Evolutionary conservation across 2,797 vertebrate genomes (phyloP).

Genomic region (Falco cherrug): DNA sequence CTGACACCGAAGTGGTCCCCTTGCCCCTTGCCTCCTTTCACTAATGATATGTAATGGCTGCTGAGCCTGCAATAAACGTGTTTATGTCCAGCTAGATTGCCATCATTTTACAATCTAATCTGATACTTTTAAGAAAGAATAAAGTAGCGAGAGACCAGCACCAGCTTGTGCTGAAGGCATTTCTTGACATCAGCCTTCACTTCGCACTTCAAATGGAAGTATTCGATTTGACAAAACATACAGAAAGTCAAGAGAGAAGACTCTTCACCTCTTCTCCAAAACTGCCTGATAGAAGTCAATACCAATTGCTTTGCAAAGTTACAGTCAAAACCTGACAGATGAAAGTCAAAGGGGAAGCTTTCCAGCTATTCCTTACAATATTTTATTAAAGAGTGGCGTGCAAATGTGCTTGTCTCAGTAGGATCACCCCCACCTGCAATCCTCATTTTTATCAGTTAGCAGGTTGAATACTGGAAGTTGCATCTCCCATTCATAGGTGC

Average conservation of each 20-base stretch:
- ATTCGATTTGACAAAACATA: slow-evolving; percentile 86
- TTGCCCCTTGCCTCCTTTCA: slow-evolving; percentile 56
- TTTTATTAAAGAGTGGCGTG: slow-evolving; percentile 60
- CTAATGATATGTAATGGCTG: slow-evolving; percentile 74
- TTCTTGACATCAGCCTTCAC: slow-evolving; percentile 88
- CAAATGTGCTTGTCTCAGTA: slow-evolving; percentile 74
- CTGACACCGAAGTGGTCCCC: slow-evolving; percentile 64
- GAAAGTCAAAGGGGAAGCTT: slow-evolving; percentile 73
- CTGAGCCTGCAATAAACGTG: slow-evolving; percentile 69
- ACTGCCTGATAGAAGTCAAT: slow-evolving; percentile 84
- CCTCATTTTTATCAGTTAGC: slow-evolving; percentile 24
- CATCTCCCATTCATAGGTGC: not conserved
- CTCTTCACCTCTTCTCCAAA: slow-evolving; percentile 70
- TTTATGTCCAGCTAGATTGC: slow-evolving; percentile 71
- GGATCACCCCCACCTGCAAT: not conserved
- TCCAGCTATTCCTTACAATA: slow-evolving; percentile 15
- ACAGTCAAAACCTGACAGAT: slow-evolving; percentile 78
- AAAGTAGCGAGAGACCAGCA: slow-evolving; percentile 78
- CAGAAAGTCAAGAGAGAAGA: slow-evolving; percentile 74
- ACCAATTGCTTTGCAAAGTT: slow-evolving; percentile 78
- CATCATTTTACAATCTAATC: slow-evolving; percentile 66
- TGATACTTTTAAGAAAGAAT: slow-evolving; percentile 20
- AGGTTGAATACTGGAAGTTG: slow-evolving; percentile 48
- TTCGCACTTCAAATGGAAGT: slow-evolving; percentile 80
- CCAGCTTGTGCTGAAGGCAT: slow-evolving; percentile 82